These are phyloP conservation scores for Euproctis similis DNA, from an alignment of 2,888 invertebrate species.

Conservation along the genomic window DNA sequence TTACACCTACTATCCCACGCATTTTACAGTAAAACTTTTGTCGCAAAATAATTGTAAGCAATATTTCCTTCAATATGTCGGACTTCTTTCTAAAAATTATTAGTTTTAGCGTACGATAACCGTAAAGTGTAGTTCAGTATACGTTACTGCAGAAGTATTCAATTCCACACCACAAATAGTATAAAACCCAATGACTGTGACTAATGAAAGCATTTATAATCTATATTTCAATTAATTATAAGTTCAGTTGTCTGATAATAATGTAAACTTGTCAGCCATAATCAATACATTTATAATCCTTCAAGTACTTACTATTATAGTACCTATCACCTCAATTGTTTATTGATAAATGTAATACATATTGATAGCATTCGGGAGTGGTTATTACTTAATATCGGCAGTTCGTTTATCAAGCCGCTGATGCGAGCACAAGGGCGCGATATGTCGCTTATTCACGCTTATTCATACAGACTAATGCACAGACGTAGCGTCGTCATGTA, in stretches of 20 bases:
- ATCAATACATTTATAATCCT: slow-evolving; percentile 24
- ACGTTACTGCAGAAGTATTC: too few species aligned
- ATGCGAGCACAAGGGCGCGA: slow-evolving; percentile 61
- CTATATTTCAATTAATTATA: neutral
- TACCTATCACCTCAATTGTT: slow-evolving; percentile 47
- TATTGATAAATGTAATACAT: slow-evolving; percentile 51
- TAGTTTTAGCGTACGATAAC: too few species aligned
- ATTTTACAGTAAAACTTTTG: too few species aligned
- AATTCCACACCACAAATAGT: too few species aligned
- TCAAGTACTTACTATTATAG: slow-evolving; percentile 24
- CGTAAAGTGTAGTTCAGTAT: too few species aligned
- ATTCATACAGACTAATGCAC: slow-evolving; percentile 36
- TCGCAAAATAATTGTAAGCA: too few species aligned
- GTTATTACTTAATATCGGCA: slow-evolving; percentile 65
- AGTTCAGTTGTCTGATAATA: neutral
- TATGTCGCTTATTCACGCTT: slow-evolving; percentile 50
- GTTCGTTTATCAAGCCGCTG: slow-evolving; percentile 61
- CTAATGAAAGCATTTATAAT: neutral
- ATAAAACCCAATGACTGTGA: slow-evolving; percentile 6
- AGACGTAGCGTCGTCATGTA: slow-evolving; percentile 43
- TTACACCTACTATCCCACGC: too few species aligned
- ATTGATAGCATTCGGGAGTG: slow-evolving; percentile 58
- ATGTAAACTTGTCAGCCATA: slow-evolving; percentile 13
- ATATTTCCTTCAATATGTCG: too few species aligned
- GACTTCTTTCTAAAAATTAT: too few species aligned